Evolutionary conservation across 2,113 vertebrate genomes (phyloP).

Genomic region (Zosterops hypoxanthus): DNA sequence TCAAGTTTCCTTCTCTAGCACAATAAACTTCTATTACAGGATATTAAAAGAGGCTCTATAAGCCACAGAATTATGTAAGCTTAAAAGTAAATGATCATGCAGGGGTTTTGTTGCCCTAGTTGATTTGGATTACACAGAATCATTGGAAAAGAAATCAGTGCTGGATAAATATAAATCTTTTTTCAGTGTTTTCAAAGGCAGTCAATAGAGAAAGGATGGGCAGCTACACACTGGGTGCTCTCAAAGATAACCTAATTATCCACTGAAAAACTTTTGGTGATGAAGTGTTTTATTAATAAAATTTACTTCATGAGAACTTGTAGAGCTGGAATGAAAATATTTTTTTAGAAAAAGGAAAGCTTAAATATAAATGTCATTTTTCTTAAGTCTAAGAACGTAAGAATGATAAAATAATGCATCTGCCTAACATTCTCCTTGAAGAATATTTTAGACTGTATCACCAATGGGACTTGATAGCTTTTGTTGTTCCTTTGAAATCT

Average conservation of each 20-base stretch:
- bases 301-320: neutral
- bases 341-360: neutral
- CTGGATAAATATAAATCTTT: neutral
- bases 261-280: rapidly evolving
- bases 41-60: neutral
- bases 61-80: neutral
- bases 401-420: neutral
- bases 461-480: neutral
- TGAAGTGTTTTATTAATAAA: neutral
- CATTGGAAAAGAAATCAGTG: neutral
- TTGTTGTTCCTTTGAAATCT: neutral
- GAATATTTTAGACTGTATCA: neutral
- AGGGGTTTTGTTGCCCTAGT: neutral
- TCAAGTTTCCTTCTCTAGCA: neutral
- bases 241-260: neutral
- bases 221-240: neutral
- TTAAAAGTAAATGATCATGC: neutral
- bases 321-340: neutral
- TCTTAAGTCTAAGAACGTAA: neutral
- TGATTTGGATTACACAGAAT: neutral
- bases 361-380: neutral
- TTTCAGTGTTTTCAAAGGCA: neutral
- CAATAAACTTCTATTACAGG: neutral
- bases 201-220: neutral
- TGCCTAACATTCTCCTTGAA: neutral